These are phyloP conservation scores for Tribolium castaneum DNA, from an alignment of 1,140 invertebrate genomes.

Conservation along the genomic window DNA sequence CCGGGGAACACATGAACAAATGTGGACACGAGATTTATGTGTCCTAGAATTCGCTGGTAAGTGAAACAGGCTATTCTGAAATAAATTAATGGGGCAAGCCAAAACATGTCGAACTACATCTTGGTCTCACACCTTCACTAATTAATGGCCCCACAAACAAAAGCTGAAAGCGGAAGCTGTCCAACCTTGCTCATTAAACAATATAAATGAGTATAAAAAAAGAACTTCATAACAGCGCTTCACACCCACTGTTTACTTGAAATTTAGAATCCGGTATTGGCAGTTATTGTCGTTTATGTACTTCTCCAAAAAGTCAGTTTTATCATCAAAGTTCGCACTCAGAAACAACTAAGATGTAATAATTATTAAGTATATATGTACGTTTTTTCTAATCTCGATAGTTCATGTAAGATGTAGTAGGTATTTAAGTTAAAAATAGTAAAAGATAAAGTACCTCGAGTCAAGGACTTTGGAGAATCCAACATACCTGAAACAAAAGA, in stretches of 20 bases:
- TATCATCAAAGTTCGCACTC: too few species aligned
- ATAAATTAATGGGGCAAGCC: slow-evolving; percentile 9
- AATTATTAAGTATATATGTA: too few species aligned
- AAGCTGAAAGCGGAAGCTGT: neutral
- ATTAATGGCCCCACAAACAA: neutral
- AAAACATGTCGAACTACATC: slow-evolving; percentile 18
- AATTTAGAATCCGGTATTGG: neutral
- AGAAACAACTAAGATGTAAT: too few species aligned
- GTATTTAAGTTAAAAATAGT: too few species aligned
- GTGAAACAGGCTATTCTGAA: neutral
- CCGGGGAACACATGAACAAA: neutral
- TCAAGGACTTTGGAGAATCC: neutral
- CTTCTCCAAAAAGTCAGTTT: too few species aligned
- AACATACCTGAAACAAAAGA: slow-evolving; percentile 16
- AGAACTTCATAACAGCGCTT: neutral
- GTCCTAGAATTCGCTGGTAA: neutral
- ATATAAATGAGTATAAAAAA: neutral
- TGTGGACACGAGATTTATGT: too few species aligned
- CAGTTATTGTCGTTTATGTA: neutral
- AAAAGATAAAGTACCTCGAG: neutral
- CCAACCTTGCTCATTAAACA: neutral
- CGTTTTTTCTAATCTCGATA: too few species aligned
- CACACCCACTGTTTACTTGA: neutral
- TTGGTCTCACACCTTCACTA: slow-evolving; percentile 2
- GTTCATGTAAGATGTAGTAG: too few species aligned